These are phyloP conservation scores for Globia sparganii DNA, from an alignment of 2,888 invertebrate species.

Conservation along the genomic window DNA sequence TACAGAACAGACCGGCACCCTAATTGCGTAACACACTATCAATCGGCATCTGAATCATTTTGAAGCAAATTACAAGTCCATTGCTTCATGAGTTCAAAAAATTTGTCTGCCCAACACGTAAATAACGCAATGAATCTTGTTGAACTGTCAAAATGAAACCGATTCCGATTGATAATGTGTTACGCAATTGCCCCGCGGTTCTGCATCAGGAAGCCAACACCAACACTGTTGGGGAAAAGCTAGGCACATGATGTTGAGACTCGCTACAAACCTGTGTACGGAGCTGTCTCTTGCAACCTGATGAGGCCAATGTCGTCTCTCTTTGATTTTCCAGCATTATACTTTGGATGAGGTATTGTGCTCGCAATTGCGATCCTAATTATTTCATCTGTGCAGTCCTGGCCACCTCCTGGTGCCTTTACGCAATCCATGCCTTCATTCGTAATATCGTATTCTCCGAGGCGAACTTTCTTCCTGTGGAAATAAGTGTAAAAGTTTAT, in stretches of 20 bases:
- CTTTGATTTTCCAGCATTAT: not conserved
- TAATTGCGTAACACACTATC: too few relatives aligned
- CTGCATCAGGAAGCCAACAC: not conserved
- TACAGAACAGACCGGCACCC: too few relatives aligned
- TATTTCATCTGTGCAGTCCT: slow-evolving; percentile 47
- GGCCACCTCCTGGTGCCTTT: not conserved
- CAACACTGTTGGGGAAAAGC: not conserved
- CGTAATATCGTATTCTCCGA: slow-evolving; percentile 49
- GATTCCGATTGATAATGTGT: too few relatives aligned
- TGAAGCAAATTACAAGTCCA: too few relatives aligned
- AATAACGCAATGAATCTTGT: too few relatives aligned
- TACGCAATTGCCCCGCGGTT: too few relatives aligned
- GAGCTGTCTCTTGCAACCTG: slow-evolving; percentile 33
- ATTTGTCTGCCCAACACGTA: too few relatives aligned
- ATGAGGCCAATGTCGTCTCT: slow-evolving; percentile 53
- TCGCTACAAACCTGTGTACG: slow-evolving; percentile 36
- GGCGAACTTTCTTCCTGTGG: slow-evolving; percentile 29
- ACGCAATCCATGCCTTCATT: slow-evolving; percentile 47
- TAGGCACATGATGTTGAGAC: not conserved
- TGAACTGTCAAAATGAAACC: too few relatives aligned
- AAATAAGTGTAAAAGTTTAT: slow-evolving; percentile 1
- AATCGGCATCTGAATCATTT: too few relatives aligned
- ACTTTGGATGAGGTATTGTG: slow-evolving; percentile 50
- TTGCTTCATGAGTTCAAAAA: too few relatives aligned
- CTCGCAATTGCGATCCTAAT: slow-evolving; percentile 31